phyloP scores from a whole-genome alignment of 2,888 invertebrate species.

The Malachius bipustulatus region DNA sequence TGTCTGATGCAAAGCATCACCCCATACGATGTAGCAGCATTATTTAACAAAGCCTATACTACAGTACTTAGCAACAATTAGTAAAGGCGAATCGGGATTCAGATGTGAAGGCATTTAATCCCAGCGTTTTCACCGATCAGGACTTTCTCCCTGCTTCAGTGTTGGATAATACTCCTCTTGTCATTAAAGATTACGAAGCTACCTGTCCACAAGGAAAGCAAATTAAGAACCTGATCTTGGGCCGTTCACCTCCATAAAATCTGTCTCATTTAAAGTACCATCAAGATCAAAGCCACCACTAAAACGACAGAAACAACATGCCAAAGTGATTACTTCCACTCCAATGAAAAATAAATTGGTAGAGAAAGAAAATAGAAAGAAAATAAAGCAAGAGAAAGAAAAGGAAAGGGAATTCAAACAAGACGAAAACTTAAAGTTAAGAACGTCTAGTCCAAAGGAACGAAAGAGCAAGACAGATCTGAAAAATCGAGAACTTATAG shows the following conservation, averaged over 20 bases:
- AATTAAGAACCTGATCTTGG: not conserved
- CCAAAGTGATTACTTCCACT: not conserved
- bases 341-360: not conserved
- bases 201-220: constrained; percentile 1
- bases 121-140: constrained; percentile 4
- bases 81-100: constrained; percentile 8
- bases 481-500: not conserved
- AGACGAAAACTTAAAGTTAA: not conserved
- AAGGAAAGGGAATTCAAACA: too few relatives aligned
- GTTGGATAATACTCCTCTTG: not conserved
- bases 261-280: too few relatives aligned
- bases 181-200: not conserved
- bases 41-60: constrained; percentile 11
- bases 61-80: constrained; percentile 8
- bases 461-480: not conserved
- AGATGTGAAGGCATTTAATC: constrained; percentile 2
- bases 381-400: too few relatives aligned
- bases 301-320: constrained; percentile 3
- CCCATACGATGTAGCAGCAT: constrained; percentile 9
- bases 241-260: too few relatives aligned
- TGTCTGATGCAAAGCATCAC: constrained; percentile 8
- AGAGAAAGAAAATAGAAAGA: constrained; percentile 2
- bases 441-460: not conserved
- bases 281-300: not conserved
- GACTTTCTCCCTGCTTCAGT: not conserved